phyloP scores from a whole-genome alignment of 2,888 invertebrate genomes.

The Physocephala rufipes region DNA sequence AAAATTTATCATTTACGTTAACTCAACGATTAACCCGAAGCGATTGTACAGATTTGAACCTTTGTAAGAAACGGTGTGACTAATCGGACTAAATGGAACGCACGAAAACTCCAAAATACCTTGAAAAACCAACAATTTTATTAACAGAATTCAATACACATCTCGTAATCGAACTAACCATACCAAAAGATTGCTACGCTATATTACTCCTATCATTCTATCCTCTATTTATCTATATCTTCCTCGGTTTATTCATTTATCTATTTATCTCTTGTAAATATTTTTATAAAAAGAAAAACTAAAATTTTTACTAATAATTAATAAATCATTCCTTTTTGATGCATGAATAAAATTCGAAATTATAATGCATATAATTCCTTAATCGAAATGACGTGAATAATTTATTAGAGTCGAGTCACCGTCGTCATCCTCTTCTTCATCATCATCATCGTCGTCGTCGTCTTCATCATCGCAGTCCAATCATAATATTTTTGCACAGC shows the following conservation, averaged over 20 bases:
- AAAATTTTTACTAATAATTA: conserved; percentile 46
- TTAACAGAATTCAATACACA: conserved; percentile 30
- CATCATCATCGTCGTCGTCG: conserved; percentile 57
- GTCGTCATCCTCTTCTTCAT: conserved; percentile 54
- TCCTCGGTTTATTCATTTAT: conserved; percentile 40
- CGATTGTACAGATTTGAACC: conserved; percentile 25
- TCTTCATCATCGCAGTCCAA: conserved; percentile 52
- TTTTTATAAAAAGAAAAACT: conserved; percentile 38
- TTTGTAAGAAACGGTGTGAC: conserved; percentile 29
- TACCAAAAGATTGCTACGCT: conserved; percentile 40
- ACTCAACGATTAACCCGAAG: conserved; percentile 13
- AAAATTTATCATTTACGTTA: conserved; percentile 1
- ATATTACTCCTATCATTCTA: conserved; percentile 35
- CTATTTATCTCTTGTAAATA: conserved; percentile 35
- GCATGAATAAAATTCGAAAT: conserved; percentile 29
- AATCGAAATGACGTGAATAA: conserved; percentile 22
- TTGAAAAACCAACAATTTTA: conserved; percentile 20
- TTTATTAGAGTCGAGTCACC: conserved; percentile 60
- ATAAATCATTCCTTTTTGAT: conserved; percentile 9
- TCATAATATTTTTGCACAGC: conserved; percentile 58
- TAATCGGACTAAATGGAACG: conserved; percentile 38
- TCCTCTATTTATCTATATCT: conserved; percentile 39
- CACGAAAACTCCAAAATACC: conserved; percentile 28
- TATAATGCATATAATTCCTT: conserved; percentile 53
- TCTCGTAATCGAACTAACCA: conserved; percentile 24